A percentile compares a stretch with the other conserved stretches of the same genome.
Evolutionary conservation across 2,113 vertebrate genomes (phyloP).

Genomic region (Brachyistius frenatus): DNA sequence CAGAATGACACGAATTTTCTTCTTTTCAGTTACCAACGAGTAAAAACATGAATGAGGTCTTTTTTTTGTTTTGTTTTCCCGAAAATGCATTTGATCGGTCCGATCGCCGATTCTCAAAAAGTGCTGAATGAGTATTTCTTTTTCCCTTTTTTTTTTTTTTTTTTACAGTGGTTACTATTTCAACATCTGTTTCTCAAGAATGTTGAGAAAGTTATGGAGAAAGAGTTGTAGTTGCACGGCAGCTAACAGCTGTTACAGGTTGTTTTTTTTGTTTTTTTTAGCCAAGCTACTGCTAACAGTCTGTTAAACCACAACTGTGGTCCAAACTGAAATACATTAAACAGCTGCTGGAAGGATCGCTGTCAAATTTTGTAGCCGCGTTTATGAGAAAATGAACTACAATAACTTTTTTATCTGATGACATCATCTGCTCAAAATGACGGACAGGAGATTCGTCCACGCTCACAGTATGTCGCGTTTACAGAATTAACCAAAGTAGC

Average conservation of each 20-base stretch:
- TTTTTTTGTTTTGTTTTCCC: too few species aligned
- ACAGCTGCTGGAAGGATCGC: not conserved
- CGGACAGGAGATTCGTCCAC: too few species aligned
- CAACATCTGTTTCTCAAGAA: conserved; percentile 12
- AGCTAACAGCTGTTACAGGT: not conserved
- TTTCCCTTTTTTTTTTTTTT: too few species aligned
- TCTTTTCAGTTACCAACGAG: too few species aligned
- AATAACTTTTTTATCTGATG: not conserved
- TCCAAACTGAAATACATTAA: not conserved
- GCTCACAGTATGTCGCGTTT: not conserved
- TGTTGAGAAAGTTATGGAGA: not conserved
- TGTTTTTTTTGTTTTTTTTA: too few species aligned
- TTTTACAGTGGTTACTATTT: not conserved
- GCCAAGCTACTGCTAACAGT: not conserved
- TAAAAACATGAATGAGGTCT: too few species aligned
- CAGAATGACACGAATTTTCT: too few species aligned
- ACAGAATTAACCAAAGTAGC: not conserved
- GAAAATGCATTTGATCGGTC: not conserved
- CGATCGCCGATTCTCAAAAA: not conserved
- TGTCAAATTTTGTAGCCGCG: not conserved
- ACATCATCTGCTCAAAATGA: not conserved
- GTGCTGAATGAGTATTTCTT: not conserved
- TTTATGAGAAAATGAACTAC: not conserved
- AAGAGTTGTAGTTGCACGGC: not conserved
- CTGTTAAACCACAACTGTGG: not conserved